Evolutionary conservation across 2,113 vertebrate species (phyloP).

Genomic region (Sylvilagus bachmani): DNA sequence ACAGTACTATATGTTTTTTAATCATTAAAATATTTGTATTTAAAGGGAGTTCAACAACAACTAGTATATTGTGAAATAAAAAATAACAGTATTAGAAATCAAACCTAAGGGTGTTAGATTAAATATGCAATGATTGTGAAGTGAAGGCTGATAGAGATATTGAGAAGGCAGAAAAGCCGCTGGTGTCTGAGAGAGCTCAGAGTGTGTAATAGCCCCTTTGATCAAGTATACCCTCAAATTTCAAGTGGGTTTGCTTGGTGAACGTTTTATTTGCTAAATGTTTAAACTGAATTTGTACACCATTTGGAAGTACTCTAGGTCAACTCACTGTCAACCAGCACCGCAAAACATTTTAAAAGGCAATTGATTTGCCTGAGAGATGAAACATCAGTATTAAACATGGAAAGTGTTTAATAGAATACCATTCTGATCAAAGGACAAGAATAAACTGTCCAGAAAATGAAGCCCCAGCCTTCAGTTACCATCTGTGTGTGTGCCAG

Average conservation of each 20-base stretch:
- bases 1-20: conserved; percentile 30
- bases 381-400: conserved; percentile 51
- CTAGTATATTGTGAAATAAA: conserved; percentile 56
- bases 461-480: conserved; percentile 48
- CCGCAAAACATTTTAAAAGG: conserved; percentile 62
- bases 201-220: neutral
- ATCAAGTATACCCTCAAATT: conserved; percentile 40
- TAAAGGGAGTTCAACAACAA: conserved; percentile 59
- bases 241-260: conserved; percentile 27
- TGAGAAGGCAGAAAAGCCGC: conserved; percentile 17
- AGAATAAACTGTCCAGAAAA: conserved; percentile 64
- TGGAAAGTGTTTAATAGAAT: conserved; percentile 67
- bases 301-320: conserved; percentile 56
- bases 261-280: conserved; percentile 58
- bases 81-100: conserved; percentile 23
- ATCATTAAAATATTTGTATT: conserved; percentile 71
- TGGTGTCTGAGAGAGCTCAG: neutral
- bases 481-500: conserved; percentile 16
- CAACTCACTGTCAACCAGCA: conserved; percentile 55
- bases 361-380: conserved; percentile 68
- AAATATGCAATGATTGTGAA: conserved; percentile 53
- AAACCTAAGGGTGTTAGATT: conserved; percentile 55
- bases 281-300: conserved; percentile 65
- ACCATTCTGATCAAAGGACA: conserved; percentile 52
- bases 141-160: neutral